Evolutionary conservation across 2,888 invertebrate genomes (phyloP).

Genomic region (Ptilodon capucinus): DNA sequence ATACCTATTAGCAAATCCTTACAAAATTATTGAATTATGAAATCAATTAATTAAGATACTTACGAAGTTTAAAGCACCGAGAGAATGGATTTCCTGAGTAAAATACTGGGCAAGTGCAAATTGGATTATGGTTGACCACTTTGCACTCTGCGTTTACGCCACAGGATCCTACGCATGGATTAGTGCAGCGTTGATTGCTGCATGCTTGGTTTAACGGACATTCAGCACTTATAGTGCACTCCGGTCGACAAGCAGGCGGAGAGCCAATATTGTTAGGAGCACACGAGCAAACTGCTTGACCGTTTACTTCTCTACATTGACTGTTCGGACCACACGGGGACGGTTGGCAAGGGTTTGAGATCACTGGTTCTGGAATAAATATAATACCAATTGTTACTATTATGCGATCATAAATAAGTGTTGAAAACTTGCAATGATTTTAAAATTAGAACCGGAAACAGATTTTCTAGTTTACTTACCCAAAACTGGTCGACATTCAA

Average conservation of each 20-base stretch:
- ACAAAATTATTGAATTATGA: too few species aligned
- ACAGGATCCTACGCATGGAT: slow-evolving; percentile 89
- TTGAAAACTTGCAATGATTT: too few species aligned
- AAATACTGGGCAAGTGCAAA: slow-evolving; percentile 85
- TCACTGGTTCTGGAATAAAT: slow-evolving; percentile 73
- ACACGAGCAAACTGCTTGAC: slow-evolving; percentile 88
- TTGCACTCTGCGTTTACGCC: slow-evolving; percentile 88
- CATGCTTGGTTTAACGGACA: slow-evolving; percentile 88
- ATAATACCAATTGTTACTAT: neutral
- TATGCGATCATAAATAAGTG: too few species aligned
- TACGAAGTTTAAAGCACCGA: slow-evolving; percentile 82
- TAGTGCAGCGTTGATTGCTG: slow-evolving; percentile 86
- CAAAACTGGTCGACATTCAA: slow-evolving; percentile 81
- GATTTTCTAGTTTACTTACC: slow-evolving; percentile 58
- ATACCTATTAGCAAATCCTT: too few species aligned
- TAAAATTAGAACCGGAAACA: neutral
- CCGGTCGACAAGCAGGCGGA: slow-evolving; percentile 87
- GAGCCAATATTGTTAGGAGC: slow-evolving; percentile 84
- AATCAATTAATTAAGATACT: slow-evolving; percentile 43
- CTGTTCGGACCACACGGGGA: slow-evolving; percentile 86
- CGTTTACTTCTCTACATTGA: slow-evolving; percentile 83
- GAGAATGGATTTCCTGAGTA: slow-evolving; percentile 87
- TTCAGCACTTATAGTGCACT: slow-evolving; percentile 88
- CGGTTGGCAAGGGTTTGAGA: slow-evolving; percentile 83
- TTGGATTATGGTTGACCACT: slow-evolving; percentile 89